phyloP scores from a whole-genome alignment of 1,140 invertebrate genomes.

The Panulirus ornatus region DNA sequence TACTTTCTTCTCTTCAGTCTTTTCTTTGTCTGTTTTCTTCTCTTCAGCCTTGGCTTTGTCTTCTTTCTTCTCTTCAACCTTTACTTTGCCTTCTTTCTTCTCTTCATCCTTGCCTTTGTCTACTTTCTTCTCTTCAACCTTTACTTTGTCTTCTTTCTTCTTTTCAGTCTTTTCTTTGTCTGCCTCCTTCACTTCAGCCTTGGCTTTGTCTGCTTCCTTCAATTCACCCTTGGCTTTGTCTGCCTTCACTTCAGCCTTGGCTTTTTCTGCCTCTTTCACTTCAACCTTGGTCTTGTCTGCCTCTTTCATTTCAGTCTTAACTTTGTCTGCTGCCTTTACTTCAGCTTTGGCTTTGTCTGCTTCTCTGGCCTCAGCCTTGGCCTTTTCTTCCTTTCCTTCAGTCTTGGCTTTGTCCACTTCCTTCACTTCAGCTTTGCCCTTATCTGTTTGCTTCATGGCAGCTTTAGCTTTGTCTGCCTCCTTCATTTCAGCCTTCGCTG shows the following conservation, averaged over 20 bases:
- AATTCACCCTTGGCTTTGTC: not conserved
- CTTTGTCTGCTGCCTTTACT: not conserved
- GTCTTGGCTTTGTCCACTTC: not conserved
- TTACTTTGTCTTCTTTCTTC: not conserved
- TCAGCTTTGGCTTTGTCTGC: too few species aligned
- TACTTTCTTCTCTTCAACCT: not conserved
- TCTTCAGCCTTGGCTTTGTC: too few species aligned
- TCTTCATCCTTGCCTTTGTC: not conserved
- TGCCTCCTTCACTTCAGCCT: not conserved
- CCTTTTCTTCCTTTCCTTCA: not conserved
- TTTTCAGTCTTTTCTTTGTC: not conserved
- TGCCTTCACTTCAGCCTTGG: not conserved
- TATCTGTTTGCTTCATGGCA: not conserved
- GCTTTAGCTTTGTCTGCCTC: not conserved
- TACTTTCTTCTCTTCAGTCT: not conserved
- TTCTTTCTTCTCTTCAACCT: too few species aligned
- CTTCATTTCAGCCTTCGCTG: slow-evolving; percentile 8
- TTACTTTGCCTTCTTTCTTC: too few species aligned
- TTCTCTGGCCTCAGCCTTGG: not conserved
- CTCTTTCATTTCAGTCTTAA: not conserved
- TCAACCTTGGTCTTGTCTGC: not conserved
- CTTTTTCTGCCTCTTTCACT: not conserved
- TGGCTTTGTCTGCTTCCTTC: not conserved
- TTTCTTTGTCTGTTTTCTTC: not conserved
- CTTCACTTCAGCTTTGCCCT: not conserved